Conservation (phyloP, 2,113 vertebrate genomes). For the Cacatua alba region DNA sequence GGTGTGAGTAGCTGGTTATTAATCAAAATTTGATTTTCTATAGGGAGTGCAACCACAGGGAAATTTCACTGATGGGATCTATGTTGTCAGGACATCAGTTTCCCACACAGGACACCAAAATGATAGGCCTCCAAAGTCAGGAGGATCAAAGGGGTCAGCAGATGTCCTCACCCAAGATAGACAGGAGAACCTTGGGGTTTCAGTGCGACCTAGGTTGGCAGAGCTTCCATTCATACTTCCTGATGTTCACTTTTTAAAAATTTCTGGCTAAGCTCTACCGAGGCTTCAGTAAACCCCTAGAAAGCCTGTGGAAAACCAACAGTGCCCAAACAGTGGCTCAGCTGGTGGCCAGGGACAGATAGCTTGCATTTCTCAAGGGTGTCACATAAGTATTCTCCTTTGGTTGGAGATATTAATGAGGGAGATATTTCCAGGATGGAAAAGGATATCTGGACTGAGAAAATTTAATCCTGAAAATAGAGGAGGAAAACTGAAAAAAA, state of each 20-base stretch:
- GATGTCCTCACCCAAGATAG: neutral
- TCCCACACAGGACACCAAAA: neutral
- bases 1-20: neutral
- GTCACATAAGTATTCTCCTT: neutral
- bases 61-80: neutral
- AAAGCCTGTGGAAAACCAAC: neutral
- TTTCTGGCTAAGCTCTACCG: neutral
- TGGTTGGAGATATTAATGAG: neutral
- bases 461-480: neutral
- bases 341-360: neutral
- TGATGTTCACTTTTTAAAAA: neutral
- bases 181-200: neutral
- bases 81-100: neutral
- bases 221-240: neutral
- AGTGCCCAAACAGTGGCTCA: neutral
- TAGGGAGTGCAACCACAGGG: neutral
- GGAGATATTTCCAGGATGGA: neutral
- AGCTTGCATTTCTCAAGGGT: neutral
- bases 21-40: neutral
- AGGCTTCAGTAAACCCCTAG: neutral
- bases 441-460: neutral
- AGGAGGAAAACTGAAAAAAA: neutral
- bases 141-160: neutral
- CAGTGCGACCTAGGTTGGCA: neutral
- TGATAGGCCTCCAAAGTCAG: neutral